Conservation (phyloP, 2,888 invertebrate genomes). For the Nemurella pictetii region DNA sequence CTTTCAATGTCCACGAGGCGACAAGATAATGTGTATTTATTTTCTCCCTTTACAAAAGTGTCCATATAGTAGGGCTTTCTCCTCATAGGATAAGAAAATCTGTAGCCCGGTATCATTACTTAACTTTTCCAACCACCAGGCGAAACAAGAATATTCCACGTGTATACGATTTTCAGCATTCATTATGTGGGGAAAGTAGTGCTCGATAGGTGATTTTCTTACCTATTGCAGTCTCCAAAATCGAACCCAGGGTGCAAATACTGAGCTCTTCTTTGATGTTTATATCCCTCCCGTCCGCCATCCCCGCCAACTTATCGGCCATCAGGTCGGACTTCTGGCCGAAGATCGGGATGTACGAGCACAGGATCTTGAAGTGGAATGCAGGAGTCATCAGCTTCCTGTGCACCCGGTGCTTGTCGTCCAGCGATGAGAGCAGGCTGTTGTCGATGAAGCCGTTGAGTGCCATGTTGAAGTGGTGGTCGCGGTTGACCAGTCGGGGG, state of each 20-base stretch:
- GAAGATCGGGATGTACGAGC: slow-evolving; percentile 32
- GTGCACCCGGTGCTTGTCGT: slow-evolving; percentile 30
- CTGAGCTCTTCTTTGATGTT: slow-evolving; percentile 31
- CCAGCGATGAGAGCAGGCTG: slow-evolving; percentile 7
- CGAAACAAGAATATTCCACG: too few species aligned
- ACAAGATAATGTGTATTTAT: too few species aligned
- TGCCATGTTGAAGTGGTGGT: not conserved
- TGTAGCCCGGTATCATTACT: too few species aligned
- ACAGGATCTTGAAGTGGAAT: slow-evolving; percentile 31
- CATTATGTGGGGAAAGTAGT: too few species aligned
- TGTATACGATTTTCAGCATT: too few species aligned
- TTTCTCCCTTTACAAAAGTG: too few species aligned
- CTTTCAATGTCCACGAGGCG: too few species aligned
- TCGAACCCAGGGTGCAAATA: slow-evolving; percentile 41
- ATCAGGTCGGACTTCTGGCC: slow-evolving; percentile 26
- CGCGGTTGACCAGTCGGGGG: not conserved
- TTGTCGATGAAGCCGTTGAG: slow-evolving; percentile 8
- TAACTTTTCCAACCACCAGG: too few species aligned
- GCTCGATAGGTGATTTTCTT: too few species aligned
- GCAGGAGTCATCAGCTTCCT: slow-evolving; percentile 33
- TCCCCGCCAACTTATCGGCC: not conserved
- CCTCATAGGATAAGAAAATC: too few species aligned
- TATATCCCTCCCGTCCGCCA: slow-evolving; percentile 11
- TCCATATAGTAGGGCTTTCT: too few species aligned
- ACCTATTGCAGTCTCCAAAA: slow-evolving; percentile 40